Percentiles rank a stretch among this genome's conserved stretches.
Evolutionary conservation across 1,140 invertebrate genomes (phyloP).

Genomic region (Scylla paramamosain): DNA sequence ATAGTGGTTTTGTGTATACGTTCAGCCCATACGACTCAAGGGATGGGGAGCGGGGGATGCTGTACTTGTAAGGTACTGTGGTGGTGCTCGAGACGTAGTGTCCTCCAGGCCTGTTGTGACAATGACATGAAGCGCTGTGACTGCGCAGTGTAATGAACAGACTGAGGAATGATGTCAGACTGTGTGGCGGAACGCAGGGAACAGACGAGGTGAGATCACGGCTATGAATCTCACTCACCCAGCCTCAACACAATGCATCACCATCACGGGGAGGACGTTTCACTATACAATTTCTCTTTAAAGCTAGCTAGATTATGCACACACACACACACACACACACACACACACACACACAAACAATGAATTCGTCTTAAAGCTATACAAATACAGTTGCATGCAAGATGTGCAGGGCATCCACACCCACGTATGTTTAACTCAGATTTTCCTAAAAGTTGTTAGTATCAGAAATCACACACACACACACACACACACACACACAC

Average conservation of each 20-base stretch:
- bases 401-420: no score
- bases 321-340: neutral
- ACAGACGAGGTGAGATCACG: neutral
- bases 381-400: no score
- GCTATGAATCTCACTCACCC: neutral
- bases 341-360: neutral
- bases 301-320: neutral
- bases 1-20: no score
- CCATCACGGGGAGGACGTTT: neutral
- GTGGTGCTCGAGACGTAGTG: no score
- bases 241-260: neutral
- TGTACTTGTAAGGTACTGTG: no score
- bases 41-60: no score
- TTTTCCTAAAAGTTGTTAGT: no score
- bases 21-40: no score
- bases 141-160: neutral
- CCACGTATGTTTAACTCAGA: no score
- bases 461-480: neutral
- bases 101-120: neutral
- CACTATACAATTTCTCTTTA: neutral
- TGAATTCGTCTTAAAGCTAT: no score
- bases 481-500: conserved; percentile 20
- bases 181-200: neutral
- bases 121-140: neutral
- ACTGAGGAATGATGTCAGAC: neutral